Evolutionary conservation across 1,140 invertebrate genomes (phyloP).

Genomic region (Latrodectus geometricus): DNA sequence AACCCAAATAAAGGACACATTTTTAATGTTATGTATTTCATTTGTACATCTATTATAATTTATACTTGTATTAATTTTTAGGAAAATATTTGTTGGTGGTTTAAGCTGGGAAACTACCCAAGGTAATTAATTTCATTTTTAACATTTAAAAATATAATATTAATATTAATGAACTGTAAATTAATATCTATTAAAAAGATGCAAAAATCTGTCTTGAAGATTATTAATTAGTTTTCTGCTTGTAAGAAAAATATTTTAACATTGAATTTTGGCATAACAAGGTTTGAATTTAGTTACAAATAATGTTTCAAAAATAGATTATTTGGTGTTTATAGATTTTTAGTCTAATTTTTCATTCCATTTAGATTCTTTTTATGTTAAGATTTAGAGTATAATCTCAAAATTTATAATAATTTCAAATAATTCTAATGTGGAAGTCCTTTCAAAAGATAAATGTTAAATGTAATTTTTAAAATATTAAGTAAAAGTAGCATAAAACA

Average conservation of each 20-base stretch:
- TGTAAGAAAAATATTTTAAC: too few relatives aligned
- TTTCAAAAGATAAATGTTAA: background rate
- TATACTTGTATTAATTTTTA: too few relatives aligned
- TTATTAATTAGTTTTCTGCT: background rate
- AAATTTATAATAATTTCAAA: too few relatives aligned
- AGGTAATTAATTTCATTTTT: constrained; percentile 67
- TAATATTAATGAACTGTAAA: background rate
- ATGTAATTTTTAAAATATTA: background rate
- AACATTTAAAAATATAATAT: background rate
- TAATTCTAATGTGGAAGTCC: background rate
- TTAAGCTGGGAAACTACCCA: constrained; percentile 97
- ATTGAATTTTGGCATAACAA: too few relatives aligned
- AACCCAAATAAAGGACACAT: background rate
- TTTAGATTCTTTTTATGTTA: too few relatives aligned
- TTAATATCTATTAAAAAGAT: background rate
- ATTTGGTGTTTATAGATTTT: too few relatives aligned
- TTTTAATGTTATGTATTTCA: constrained; percentile 62
- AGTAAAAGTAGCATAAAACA: too few relatives aligned
- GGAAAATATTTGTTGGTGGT: constrained; percentile 96
- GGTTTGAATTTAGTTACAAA: too few relatives aligned
- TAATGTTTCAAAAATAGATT: too few relatives aligned
- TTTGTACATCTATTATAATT: too few relatives aligned
- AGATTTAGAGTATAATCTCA: too few relatives aligned
- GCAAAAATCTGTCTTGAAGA: background rate
- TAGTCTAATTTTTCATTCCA: too few relatives aligned